Base-by-base conservation (phyloP, 2,888 invertebrate species). In the Meloe dianella region DNA sequence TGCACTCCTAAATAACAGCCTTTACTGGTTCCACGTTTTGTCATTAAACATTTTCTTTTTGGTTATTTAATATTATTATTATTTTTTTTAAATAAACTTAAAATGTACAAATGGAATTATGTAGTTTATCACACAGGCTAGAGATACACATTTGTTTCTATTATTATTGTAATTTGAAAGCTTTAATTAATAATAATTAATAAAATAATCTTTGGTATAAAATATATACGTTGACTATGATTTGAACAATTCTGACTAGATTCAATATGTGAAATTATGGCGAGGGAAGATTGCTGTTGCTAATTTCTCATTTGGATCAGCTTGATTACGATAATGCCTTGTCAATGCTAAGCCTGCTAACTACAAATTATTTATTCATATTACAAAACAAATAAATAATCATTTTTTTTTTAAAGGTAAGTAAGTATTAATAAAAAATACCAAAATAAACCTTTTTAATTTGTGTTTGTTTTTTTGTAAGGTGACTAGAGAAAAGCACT, bases 401-500 rank as follows among this genome's bases (percentile, higher is more conserved):
- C 17, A 17, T 41, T 17, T 2, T 6, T 5, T 27, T 63, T 58
- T 59, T 59, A 61, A 60, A 65, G 64, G 56, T 56, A 27, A 27
- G n/a, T n/a, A n/a, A n/a, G n/a, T n/a, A n/a, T 57, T 64, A 32
- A 8, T 51, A 38, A 9, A 7, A 41, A 41, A 41, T 77, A 79
- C 80, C 75, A 76, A 71, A 72, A 41, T n/a, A n/a, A 10, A 38
- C 14, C n/a, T 14, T 2, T 38, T 38, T 38, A n/a, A n/a, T n/a
- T 4, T 38, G n/a, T 4, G 12, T 35, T 35, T 35, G 35, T 35
- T 75, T 77, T 76, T n/a, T n/a, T n/a, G n/a, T n/a, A n/a, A 75
- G 70, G 73, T 72, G 87, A 90, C 93, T 95, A 97, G 85, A 97
- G 93, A 88, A 97, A 97, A 87, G 96, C 97, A 88, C 95, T 95